These are phyloP conservation scores for Ispidina picta DNA, from an alignment of 2,797 vertebrate genomes.

Conservation along the genomic window DNA sequence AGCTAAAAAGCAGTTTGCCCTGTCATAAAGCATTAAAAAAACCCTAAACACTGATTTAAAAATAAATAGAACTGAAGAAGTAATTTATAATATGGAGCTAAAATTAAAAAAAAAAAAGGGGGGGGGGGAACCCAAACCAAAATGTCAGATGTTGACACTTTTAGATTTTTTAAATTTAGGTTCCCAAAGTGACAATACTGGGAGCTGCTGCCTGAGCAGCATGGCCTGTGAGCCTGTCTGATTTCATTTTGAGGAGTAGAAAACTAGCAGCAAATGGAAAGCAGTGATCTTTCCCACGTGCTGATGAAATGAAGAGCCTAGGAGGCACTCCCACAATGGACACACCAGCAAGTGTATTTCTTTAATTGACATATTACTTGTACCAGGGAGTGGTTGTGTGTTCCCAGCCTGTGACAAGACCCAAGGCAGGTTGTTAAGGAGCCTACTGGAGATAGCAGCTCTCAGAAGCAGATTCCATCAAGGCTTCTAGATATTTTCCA, in stretches of 20 bases:
- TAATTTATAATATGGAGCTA: neutral
- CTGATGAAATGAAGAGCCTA: constrained; percentile 17
- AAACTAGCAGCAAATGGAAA: neutral
- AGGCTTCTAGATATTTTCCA: constrained; percentile 55
- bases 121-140: neutral
- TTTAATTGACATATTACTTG: constrained; percentile 24
- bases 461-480: constrained; percentile 50
- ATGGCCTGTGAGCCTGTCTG: neutral
- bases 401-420: neutral
- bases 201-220: neutral
- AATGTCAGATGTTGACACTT: neutral
- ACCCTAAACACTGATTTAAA: neutral
- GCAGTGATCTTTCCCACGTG: neutral
- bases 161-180: neutral
- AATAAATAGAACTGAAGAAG: neutral
- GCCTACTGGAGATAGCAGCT: constrained; percentile 10
- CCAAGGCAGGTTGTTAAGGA: neutral
- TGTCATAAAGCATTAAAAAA: neutral
- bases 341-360: constrained; percentile 5
- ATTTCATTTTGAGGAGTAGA: neutral
- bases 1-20: neutral
- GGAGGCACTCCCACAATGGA: neutral
- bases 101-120: neutral
- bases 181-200: neutral
- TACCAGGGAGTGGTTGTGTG: neutral